These are phyloP conservation scores for Cyanoramphus novaezelandiae DNA, from an alignment of 2,113 vertebrate genomes.

Conservation along the genomic window DNA sequence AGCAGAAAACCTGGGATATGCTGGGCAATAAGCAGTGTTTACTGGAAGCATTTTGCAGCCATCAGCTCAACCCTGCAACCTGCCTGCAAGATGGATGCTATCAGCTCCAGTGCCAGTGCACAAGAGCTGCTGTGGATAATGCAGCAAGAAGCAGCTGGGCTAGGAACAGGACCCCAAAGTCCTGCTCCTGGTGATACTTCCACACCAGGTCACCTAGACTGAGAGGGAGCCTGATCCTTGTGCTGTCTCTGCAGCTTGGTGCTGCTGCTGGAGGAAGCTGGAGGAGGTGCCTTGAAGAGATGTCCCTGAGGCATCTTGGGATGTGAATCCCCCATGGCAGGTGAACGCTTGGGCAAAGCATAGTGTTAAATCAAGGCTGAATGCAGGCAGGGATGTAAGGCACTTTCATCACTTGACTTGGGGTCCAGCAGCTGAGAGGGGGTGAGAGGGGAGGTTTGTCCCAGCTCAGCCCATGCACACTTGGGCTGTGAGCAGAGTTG, in stretches of 20 bases:
- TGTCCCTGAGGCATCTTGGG: fast-evolving
- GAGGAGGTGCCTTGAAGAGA: not conserved
- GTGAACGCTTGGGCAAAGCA: not conserved
- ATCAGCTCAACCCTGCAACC: not conserved
- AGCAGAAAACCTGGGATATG: not conserved
- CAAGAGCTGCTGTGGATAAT: not conserved
- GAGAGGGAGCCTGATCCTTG: not conserved
- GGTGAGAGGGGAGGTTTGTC: not conserved
- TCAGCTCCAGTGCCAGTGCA: fast-evolving
- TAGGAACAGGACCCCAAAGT: not conserved
- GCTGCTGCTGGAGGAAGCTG: not conserved
- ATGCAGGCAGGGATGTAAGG: not conserved
- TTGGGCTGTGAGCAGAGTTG: not conserved
- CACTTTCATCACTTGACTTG: not conserved
- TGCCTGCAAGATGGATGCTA: not conserved
- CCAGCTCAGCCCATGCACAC: not conserved
- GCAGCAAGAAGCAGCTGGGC: not conserved
- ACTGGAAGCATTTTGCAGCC: not conserved
- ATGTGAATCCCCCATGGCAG: fast-evolving
- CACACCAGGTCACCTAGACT: not conserved
- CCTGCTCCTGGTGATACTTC: not conserved
- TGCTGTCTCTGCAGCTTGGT: not conserved
- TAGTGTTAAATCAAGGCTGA: not conserved
- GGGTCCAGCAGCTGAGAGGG: not conserved
- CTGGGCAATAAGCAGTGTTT: not conserved